These are phyloP conservation scores for Tricholaema leucomelas DNA, from an alignment of 2,113 vertebrate species.

Conservation along the genomic window DNA sequence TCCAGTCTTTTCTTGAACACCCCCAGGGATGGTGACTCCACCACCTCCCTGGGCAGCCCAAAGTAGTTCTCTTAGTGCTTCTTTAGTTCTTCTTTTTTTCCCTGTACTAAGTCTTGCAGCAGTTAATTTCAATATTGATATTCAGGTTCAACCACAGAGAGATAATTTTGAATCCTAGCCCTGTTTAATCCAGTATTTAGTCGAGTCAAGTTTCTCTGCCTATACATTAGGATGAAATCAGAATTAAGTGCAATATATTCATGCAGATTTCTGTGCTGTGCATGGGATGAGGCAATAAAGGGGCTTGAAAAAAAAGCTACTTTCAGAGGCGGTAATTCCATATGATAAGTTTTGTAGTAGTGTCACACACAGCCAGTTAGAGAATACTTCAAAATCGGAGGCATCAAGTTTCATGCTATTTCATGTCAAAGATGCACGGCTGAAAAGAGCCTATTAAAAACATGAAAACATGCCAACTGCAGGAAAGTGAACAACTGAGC, in stretches of 20 bases:
- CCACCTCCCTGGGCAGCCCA: too few species aligned
- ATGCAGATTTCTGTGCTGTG: conserved; percentile 54
- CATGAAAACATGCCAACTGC: conserved; percentile 77
- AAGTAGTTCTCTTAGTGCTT: not conserved
- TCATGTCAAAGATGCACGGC: conserved; percentile 46
- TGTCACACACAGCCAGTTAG: conserved; percentile 69
- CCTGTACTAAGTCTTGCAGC: not conserved
- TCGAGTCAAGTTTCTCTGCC: conserved; percentile 13
- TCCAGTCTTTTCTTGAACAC: too few species aligned
- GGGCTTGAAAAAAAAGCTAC: conserved; percentile 70
- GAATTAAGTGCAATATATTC: conserved; percentile 61
- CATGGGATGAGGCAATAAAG: conserved; percentile 69
- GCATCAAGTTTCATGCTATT: conserved; percentile 71
- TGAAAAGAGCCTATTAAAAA: conserved; percentile 75
- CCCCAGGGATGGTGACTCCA: too few species aligned
- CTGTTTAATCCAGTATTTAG: conserved; percentile 44
- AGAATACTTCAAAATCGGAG: conserved; percentile 67
- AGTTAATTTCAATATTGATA: conserved; percentile 52
- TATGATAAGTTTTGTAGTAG: conserved; percentile 73
- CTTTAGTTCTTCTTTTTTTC: too few species aligned
- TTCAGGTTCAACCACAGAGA: conserved; percentile 38
- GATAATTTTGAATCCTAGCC: conserved; percentile 35
- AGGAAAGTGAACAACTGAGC: conserved; percentile 75
- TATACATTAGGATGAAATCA: conserved; percentile 28
- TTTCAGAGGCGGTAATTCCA: conserved; percentile 68